phyloP scores from a whole-genome alignment of 2,113 vertebrate genomes.

The Ictalurus punctatus region DNA sequence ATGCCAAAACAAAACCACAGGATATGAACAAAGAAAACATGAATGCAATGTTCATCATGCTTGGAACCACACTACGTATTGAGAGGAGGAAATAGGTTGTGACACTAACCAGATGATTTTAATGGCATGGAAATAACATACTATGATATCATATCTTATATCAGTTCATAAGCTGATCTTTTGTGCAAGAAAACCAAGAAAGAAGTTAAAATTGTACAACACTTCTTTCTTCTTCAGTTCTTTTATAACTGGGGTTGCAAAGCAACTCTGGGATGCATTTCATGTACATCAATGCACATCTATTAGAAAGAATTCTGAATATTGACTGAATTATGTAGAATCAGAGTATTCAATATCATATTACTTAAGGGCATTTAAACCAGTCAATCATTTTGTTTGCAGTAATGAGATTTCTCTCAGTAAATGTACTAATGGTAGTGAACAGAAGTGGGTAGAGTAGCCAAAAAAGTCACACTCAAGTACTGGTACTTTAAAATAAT shows the following conservation, averaged over 20 bases:
- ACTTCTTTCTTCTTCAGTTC: neutral
- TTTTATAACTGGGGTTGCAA: neutral
- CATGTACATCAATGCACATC: neutral
- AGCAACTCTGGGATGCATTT: neutral
- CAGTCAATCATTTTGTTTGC: neutral
- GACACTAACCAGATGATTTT: neutral
- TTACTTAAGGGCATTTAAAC: neutral
- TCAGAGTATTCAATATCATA: neutral
- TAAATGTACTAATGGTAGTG: neutral
- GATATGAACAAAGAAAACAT: neutral
- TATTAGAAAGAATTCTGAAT: neutral
- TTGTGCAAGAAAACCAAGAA: neutral
- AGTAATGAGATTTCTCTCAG: neutral
- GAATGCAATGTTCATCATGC: neutral
- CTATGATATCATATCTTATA: neutral
- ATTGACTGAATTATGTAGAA: neutral
- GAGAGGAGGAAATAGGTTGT: neutral
- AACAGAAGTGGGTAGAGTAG: neutral
- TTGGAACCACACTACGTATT: neutral
- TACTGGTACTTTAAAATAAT: slow-evolving; percentile 2
- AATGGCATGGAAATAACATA: neutral
- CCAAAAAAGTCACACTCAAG: neutral
- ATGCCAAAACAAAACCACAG: neutral
- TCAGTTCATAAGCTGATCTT: neutral
- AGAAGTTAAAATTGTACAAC: neutral